Conservation (phyloP, 2,797 vertebrate species). For the Pachyuromys duprasi region DNA sequence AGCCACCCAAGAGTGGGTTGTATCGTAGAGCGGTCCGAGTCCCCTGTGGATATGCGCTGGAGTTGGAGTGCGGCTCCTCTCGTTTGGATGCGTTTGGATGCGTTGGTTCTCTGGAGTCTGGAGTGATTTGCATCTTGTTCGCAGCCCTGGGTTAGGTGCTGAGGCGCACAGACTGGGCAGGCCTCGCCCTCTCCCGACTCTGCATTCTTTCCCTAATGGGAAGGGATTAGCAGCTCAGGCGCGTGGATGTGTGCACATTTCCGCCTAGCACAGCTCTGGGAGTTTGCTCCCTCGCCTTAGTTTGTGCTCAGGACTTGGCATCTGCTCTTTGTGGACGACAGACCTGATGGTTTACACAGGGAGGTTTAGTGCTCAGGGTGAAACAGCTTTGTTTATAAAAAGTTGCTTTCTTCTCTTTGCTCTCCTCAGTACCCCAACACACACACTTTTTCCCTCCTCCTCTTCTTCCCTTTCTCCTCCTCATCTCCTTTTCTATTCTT, state of each 20-base stretch:
- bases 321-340: constrained; percentile 10
- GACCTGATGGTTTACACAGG: not conserved
- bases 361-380: not conserved
- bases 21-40: not conserved
- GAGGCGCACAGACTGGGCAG: not conserved
- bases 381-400: not conserved
- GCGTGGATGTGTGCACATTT: not conserved
- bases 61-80: not conserved
- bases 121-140: not conserved
- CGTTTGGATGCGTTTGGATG: not conserved
- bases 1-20: not conserved
- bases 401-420: not conserved
- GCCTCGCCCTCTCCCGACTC: not conserved
- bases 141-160: not conserved
- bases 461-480: no score
- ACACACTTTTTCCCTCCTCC: no score
- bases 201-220: not conserved
- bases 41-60: not conserved
- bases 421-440: not conserved
- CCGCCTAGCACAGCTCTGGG: not conserved
- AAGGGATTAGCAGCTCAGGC: not conserved
- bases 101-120: not conserved
- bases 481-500: not conserved
- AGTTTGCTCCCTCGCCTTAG: not conserved
- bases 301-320: not conserved